These are phyloP conservation scores for Anas platyrhynchos DNA, from an alignment of 2,113 vertebrate species.

Conservation along the genomic window DNA sequence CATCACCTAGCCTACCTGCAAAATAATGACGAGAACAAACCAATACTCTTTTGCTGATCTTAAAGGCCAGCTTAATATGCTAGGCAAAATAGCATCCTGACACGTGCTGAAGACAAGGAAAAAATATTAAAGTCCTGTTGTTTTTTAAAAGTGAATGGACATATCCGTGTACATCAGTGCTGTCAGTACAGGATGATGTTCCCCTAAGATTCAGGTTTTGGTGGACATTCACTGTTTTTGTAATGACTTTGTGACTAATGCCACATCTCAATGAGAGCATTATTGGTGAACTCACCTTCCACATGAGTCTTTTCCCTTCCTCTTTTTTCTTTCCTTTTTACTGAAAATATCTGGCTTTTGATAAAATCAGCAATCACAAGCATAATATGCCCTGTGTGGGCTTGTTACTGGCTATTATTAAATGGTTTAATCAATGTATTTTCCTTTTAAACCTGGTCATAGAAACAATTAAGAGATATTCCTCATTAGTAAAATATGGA, in stretches of 20 bases:
- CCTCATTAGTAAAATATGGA: background rate
- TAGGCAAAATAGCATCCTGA: background rate
- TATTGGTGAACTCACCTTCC: background rate
- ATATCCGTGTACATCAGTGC: background rate
- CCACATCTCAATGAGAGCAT: background rate
- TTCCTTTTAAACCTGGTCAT: background rate
- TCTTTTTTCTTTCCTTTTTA: background rate
- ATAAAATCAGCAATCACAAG: background rate
- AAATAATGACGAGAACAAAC: background rate
- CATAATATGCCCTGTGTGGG: background rate
- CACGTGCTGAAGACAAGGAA: background rate
- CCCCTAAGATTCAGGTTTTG: fast-evolving
- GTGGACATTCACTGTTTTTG: background rate
- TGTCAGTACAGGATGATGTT: background rate
- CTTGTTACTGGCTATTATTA: background rate
- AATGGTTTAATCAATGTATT: background rate
- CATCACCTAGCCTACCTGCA: background rate
- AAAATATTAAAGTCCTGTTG: background rate
- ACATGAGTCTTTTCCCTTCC: fast-evolving
- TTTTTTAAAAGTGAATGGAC: background rate
- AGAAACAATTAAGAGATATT: background rate
- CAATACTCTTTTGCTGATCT: background rate
- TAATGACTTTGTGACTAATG: background rate
- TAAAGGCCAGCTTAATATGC: background rate
- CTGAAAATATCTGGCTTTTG: background rate